These are phyloP conservation scores for Brachynemurus nebulosus DNA, from an alignment of 2,888 invertebrate genomes.

Conservation along the genomic window DNA sequence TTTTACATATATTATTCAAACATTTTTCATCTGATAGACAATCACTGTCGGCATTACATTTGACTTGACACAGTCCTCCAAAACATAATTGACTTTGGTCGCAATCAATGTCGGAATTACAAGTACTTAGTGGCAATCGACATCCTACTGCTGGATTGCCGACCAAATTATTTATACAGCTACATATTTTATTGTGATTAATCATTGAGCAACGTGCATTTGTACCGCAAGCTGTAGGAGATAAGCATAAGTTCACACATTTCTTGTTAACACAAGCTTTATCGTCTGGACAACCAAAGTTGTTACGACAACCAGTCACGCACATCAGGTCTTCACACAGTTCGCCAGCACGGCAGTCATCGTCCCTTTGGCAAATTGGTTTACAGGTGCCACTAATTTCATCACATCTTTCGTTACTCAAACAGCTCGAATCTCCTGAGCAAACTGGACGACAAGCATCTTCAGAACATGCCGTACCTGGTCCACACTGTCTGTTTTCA, in stretches of 20 bases:
- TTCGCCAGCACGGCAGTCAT: conserved; percentile 77
- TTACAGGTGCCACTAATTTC: conserved; percentile 59
- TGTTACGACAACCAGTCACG: conserved; percentile 64
- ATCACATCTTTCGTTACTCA: conserved; percentile 70
- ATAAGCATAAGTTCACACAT: conserved; percentile 60
- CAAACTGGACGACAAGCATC: conserved; percentile 66
- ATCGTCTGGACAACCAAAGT: conserved; percentile 58
- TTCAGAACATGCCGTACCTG: conserved; percentile 58
- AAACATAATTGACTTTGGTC: conserved; percentile 58
- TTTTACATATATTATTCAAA: conserved; percentile 65
- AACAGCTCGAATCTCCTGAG: conserved; percentile 57
- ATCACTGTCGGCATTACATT: conserved; percentile 65
- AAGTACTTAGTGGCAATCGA: conserved; percentile 49
- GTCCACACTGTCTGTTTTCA: conserved; percentile 60
- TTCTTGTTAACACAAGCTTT: conserved; percentile 65
- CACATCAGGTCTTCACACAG: conserved; percentile 74
- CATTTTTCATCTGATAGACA: conserved; percentile 80
- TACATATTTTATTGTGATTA: conserved; percentile 60
- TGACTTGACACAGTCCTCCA: conserved; percentile 60
- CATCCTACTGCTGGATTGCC: conserved; percentile 67
- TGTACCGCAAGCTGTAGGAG: conserved; percentile 68
- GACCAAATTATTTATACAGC: conserved; percentile 52
- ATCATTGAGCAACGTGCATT: conserved; percentile 60
- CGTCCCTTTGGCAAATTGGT: conserved; percentile 68
- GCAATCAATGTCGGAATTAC: conserved; percentile 54